Evolutionary conservation across 2,113 vertebrate species (phyloP).

Genomic region (Entomyzon cyanotis): DNA sequence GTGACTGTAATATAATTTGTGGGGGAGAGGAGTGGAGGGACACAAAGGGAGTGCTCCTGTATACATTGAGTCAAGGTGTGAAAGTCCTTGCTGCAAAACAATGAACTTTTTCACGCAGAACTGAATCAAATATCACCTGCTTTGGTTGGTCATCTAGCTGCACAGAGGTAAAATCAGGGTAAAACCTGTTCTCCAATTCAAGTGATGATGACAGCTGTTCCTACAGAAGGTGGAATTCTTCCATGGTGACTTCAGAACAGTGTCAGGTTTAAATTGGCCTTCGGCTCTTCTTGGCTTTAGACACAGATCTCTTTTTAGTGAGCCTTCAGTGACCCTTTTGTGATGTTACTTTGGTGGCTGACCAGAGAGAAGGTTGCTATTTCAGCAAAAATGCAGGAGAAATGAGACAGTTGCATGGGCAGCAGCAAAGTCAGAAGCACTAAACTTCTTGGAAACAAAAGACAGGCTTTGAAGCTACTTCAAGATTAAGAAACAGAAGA

Average conservation of each 20-base stretch:
- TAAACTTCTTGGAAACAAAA: background rate
- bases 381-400: background rate
- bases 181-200: background rate
- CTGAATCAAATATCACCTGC: background rate
- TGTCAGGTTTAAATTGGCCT: background rate
- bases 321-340: background rate
- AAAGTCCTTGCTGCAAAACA: background rate
- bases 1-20: background rate
- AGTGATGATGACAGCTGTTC: background rate
- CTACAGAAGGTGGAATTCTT: background rate
- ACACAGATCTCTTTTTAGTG: background rate
- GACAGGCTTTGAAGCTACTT: background rate
- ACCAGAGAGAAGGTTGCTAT: background rate
- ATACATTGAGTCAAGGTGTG: background rate
- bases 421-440: background rate
- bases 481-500: background rate
- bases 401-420: background rate
- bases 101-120: background rate
- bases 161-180: background rate
- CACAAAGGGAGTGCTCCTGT: background rate
- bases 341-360: background rate
- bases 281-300: background rate
- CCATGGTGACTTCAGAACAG: background rate
- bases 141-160: background rate
- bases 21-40: background rate